Conservation (phyloP, 2,113 vertebrate species). For the Tragelaphus scriptus region DNA sequence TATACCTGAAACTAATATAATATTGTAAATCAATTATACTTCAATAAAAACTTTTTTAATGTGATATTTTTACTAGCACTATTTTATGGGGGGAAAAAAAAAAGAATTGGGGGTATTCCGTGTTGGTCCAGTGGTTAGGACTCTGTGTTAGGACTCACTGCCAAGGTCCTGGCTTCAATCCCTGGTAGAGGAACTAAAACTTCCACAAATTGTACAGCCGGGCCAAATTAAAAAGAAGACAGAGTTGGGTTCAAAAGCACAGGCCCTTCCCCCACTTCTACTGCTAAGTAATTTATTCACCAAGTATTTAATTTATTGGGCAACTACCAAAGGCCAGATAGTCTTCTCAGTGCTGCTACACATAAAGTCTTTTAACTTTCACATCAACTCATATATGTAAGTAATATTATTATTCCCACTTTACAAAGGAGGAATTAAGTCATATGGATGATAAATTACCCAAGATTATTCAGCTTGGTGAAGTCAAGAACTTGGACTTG, state of each 20-base stretch:
- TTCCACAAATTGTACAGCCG: neutral
- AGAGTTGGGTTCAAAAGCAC: neutral
- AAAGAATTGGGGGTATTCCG: neutral
- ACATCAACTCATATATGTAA: neutral
- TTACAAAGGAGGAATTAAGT: neutral
- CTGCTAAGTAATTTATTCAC: neutral
- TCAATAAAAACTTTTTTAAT: neutral
- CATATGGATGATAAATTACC: neutral
- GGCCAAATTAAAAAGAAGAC: neutral
- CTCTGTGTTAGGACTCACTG: neutral
- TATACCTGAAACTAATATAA: neutral
- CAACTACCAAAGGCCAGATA: neutral
- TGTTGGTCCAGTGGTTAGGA: neutral
- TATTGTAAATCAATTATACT: neutral
- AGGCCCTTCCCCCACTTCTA: neutral
- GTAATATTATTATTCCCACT: neutral
- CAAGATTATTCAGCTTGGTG: neutral
- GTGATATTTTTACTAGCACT: neutral
- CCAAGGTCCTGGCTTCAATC: neutral
- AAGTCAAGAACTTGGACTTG: neutral
- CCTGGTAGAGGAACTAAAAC: neutral
- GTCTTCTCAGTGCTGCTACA: neutral
- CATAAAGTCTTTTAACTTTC: neutral
- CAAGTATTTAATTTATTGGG: conserved; percentile 12
- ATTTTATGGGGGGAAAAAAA: neutral